Evolutionary conservation across 2,113 vertebrate genomes (phyloP).

Genomic region (Alethe diademata): DNA sequence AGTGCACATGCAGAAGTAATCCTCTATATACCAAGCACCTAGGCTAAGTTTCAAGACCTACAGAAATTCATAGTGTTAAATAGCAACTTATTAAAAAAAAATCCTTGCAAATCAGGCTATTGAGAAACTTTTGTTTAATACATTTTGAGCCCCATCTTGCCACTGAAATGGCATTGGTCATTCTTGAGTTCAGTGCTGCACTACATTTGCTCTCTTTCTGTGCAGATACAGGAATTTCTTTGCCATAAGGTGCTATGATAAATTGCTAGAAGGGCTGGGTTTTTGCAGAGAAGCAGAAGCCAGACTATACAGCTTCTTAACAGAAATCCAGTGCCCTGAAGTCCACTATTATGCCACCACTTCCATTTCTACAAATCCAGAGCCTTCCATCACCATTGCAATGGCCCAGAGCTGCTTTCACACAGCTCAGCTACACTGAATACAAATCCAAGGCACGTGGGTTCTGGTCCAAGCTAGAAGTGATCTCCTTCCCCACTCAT

Average conservation of each 20-base stretch:
- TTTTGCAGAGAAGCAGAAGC: not conserved
- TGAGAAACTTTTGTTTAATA: not conserved
- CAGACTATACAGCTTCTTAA: not conserved
- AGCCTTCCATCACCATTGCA: not conserved
- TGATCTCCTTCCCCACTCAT: not conserved
- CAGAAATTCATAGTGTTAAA: not conserved
- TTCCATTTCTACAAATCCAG: not conserved
- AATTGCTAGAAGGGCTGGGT: not conserved
- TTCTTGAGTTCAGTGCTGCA: not conserved
- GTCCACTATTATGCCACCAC: not conserved
- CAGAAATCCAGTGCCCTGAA: not conserved
- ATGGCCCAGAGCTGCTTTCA: not conserved
- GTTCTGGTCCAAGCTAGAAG: not conserved
- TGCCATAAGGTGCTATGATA: not conserved
- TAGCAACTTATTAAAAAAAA: rapidly evolving
- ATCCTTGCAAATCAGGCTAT: not conserved
- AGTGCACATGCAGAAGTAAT: not conserved
- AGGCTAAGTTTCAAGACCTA: not conserved
- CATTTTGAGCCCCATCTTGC: not conserved
- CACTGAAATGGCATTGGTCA: not conserved
- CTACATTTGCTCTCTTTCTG: not conserved
- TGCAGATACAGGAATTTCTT: not conserved
- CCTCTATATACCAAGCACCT: not conserved
- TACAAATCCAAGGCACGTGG: rapidly evolving
- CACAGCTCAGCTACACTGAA: not conserved